A percentile compares a stretch with the other conserved stretches of the same genome.
These are phyloP conservation scores for Sitophilus oryzae DNA, from an alignment of 1,140 invertebrate species.

Conservation along the genomic window DNA sequence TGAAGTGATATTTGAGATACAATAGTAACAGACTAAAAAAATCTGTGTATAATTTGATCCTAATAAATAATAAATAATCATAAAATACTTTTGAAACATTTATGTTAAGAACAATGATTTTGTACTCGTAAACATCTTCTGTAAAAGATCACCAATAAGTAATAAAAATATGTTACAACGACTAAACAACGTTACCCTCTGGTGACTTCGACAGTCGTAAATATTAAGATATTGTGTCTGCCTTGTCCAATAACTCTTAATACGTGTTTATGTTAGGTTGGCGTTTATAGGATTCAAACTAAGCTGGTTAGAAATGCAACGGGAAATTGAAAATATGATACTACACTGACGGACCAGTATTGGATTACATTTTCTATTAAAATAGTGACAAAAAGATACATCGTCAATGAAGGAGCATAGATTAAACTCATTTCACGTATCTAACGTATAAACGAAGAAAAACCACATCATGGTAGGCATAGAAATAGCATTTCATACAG, in stretches of 20 bases:
- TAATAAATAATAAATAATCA: no score
- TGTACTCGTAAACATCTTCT: neutral
- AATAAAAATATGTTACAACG: neutral
- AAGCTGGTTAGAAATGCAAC: neutral
- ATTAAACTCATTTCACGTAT: no score
- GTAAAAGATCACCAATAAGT: neutral
- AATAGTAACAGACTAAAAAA: no score
- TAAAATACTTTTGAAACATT: no score
- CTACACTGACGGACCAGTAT: neutral
- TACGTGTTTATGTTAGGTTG: neutral
- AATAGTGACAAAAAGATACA: no score
- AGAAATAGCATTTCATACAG: no score
- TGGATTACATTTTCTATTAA: no score
- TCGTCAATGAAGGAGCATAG: no score
- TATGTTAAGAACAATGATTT: neutral
- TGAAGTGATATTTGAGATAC: no score
- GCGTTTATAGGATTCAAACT: neutral
- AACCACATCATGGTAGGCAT: no score
- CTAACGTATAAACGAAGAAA: no score
- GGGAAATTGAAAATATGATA: neutral
- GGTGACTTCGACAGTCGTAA: neutral
- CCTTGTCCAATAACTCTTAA: neutral
- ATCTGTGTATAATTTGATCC: no score
- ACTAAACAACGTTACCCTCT: neutral
- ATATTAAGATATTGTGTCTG: neutral